Evolutionary conservation across 2,888 invertebrate genomes (phyloP), one percentile per base, ranked within the genome.

Genomic region (Hydraecia micacea): DNA sequence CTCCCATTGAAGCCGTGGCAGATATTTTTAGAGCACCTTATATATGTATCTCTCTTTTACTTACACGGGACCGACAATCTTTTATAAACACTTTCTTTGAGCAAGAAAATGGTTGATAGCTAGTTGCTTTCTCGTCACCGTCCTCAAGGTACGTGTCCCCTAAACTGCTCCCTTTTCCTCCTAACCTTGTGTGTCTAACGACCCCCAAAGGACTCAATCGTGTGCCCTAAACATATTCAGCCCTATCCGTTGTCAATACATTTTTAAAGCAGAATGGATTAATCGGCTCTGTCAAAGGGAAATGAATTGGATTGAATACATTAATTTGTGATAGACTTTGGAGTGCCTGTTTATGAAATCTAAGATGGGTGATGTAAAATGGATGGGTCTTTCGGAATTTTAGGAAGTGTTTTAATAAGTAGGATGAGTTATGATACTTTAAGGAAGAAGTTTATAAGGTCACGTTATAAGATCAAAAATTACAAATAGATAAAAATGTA

Each of bases 281-380:
- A 15, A 46, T 83, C 65, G 65, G 62, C 72, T 52, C 49, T 67
- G 74, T 66, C 73, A 70, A 74, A 69, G 42, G 66, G 63, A 75
- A 86, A 83, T 79, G 78, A 78, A 83, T 83, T 78, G n/a, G n/a
- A n/a, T n/a, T 88, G 84, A 80, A 86, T 88, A 86, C 74, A 77
- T 86, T 88, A 88, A 86, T 77, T 75, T 72, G n/a, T 58, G 46
- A 88, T 15, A 39, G 36, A 25, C 15, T 65, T 25, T 39, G 11
- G 42, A 88, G 73, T 86, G 36, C 55, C 9, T 28, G 18, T 21
- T 88, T 74, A 55, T 70, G 49, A 73, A 79, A 78, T 83, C 74
- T 68, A 65, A 86, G 42, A 52, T 42, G 8, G 25, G 1, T 21
- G 15, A 55, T 49, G 0, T 66, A 52, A 80, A 70, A 67, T 72